Percentiles rank a stretch among this genome's conserved stretches.
Conservation (phyloP, 1,140 invertebrate species). For the Chelonus insularis region DNA sequence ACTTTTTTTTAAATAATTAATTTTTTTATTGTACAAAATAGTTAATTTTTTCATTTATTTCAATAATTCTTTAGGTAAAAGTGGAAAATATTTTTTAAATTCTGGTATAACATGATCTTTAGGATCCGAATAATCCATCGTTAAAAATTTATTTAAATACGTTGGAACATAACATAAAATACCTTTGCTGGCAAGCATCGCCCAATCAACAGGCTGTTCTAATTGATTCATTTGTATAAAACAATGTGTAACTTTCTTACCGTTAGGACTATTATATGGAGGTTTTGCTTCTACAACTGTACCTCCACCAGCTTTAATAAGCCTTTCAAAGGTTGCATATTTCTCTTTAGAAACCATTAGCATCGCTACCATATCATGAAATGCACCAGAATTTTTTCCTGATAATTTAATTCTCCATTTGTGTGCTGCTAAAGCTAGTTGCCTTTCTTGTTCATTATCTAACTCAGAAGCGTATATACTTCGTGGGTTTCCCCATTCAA, state of each 20-base stretch:
- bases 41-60: not conserved
- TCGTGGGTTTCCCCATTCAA: constrained; percentile 75
- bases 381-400: constrained; percentile 63
- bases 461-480: constrained; percentile 57
- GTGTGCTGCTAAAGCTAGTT: constrained; percentile 64
- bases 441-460: constrained; percentile 54
- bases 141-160: constrained; percentile 63
- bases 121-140: constrained; percentile 47
- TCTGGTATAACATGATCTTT: constrained; percentile 55
- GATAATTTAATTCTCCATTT: constrained; percentile 66
- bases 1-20: too few relatives aligned
- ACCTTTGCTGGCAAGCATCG: constrained; percentile 57
- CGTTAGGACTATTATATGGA: constrained; percentile 50
- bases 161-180: constrained; percentile 63
- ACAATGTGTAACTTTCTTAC: constrained; percentile 61
- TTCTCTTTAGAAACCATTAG: constrained; percentile 69
- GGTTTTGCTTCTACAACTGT: constrained; percentile 63
- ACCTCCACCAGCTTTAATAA: constrained; percentile 75
- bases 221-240: constrained; percentile 62
- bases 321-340: constrained; percentile 66
- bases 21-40: too few relatives aligned
- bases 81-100: constrained; percentile 53
- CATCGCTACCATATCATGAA: constrained; percentile 69
- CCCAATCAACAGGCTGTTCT: constrained; percentile 59
- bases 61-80: constrained; percentile 47